Conservation (phyloP, 2,113 vertebrate genomes). For the Gymnarchus niloticus region DNA sequence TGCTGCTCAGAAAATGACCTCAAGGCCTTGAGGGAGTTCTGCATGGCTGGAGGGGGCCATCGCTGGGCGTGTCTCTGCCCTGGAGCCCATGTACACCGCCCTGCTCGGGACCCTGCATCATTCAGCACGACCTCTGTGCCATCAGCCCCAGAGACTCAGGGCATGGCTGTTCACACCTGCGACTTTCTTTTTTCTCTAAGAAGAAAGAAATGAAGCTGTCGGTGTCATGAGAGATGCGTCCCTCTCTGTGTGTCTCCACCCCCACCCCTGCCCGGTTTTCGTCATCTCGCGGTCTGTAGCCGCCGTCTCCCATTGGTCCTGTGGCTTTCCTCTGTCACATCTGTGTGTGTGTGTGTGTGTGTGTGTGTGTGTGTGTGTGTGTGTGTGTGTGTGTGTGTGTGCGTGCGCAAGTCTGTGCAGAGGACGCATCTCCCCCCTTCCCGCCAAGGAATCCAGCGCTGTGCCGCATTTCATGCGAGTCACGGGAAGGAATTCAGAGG, state of each 20-base stretch:
- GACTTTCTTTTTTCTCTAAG: conserved; percentile 18
- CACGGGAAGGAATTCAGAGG: neutral
- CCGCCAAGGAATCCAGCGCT: neutral
- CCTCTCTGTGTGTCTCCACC: neutral
- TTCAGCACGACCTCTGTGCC: neutral
- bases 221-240: neutral
- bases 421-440: neutral
- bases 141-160: neutral
- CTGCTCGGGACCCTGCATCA: neutral
- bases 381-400: neutral
- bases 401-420: neutral
- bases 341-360: conserved; percentile 13
- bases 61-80: neutral
- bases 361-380: neutral
- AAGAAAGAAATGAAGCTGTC: conserved; percentile 12
- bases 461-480: neutral
- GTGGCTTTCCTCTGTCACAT: conserved; percentile 13
- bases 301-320: conserved; percentile 16
- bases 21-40: neutral
- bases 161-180: neutral
- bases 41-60: conserved; percentile 9
- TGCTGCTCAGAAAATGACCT: neutral
- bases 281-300: conserved; percentile 3
- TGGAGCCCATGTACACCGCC: neutral
- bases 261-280: neutral